These are phyloP conservation scores for Hymenopus coronatus DNA, from an alignment of 2,888 invertebrate genomes.

Conservation along the genomic window DNA sequence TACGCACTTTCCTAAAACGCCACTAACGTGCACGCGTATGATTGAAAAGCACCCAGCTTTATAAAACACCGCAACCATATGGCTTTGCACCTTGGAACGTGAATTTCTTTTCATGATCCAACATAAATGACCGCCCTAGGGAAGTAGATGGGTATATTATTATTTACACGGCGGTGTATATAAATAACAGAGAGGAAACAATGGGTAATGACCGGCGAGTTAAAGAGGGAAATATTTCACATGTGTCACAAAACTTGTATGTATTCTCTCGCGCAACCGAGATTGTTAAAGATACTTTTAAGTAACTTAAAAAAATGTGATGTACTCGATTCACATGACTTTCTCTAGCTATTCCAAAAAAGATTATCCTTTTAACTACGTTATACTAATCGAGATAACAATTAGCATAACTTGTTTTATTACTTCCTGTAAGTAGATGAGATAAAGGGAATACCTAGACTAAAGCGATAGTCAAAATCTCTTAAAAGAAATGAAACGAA, in stretches of 20 bases:
- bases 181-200: not conserved
- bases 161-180: not conserved
- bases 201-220: not conserved
- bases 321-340: too few species aligned
- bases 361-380: too few species aligned
- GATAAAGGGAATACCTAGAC: too few species aligned
- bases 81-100: not conserved
- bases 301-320: not conserved
- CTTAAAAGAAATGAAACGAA: too few species aligned
- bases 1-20: not conserved
- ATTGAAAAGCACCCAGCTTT: not conserved
- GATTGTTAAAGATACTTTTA: not conserved
- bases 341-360: too few species aligned
- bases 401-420: too few species aligned
- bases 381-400: too few species aligned
- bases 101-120: not conserved
- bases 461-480: too few species aligned
- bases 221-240: not conserved
- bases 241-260: not conserved
- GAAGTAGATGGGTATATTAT: not conserved
- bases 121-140: not conserved
- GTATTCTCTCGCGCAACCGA: not conserved
- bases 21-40: not conserved
- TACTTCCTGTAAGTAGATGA: too few species aligned
- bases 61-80: not conserved